Evolutionary conservation across 2,888 invertebrate species (phyloP), one percentile per base, ranked within the genome.

Genomic region (Lagria hirta): DNA sequence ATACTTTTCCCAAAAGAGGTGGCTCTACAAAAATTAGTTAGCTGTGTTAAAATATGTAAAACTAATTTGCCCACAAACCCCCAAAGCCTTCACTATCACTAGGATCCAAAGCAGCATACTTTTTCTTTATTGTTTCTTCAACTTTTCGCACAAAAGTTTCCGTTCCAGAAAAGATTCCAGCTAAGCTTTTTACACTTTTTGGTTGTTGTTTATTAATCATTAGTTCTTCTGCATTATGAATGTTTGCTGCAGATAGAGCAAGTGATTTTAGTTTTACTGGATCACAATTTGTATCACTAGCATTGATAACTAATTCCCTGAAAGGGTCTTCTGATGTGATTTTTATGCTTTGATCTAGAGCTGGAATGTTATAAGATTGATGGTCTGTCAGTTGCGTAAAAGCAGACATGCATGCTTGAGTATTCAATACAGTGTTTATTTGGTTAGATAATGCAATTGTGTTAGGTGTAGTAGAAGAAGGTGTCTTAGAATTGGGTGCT

Each of bases 1-100:
- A 82, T 0, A 84, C 75, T 37, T 82, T 79, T 0, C 85, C 85
- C 47, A 85, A 66, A 20, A 84, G 69, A n/a, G 82, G 82, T 0
- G 76, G 76, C 41, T 82, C 82, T 77, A 63, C 52, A 54, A 56
- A 13, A 50, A 43, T 12, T 29, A n/a, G n/a, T n/a, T n/a, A n/a
- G n/a, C n/a, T n/a, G n/a, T n/a, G n/a, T n/a, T n/a, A n/a, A n/a
- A n/a, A n/a, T n/a, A n/a, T n/a, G n/a, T n/a, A n/a, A n/a, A n/a
- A n/a, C n/a, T n/a, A n/a, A n/a, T n/a, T n/a, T n/a, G n/a, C n/a
- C n/a, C 7, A 10, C 17, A 24, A 52, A 79, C 79, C 79, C 57
- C 77, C 77, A 51, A 79, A 74, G 16, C 78, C 20, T 51, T 83
- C 82, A 57, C 82, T 83, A 60, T 84, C 84, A 50, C 81, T 83